These are phyloP conservation scores for Setipinna tenuifilis DNA, from an alignment of 2,797 vertebrate species.

Conservation along the genomic window DNA sequence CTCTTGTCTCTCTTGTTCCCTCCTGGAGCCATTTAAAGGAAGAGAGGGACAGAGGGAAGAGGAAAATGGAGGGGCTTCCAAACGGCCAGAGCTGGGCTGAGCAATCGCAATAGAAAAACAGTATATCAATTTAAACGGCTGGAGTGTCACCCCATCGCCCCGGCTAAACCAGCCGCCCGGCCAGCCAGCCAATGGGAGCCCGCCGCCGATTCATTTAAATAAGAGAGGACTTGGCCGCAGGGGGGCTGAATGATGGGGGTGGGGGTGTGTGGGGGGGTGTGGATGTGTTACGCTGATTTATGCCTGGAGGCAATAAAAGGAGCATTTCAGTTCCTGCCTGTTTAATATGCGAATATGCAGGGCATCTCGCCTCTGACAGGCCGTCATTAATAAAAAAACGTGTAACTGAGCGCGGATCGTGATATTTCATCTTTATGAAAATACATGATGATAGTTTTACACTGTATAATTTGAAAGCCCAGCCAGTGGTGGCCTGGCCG, in stretches of 20 bases:
- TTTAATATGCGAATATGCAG: slow-evolving; percentile 99
- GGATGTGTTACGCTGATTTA: slow-evolving; percentile 99
- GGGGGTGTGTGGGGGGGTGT: slow-evolving; percentile 80
- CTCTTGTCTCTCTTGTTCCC: background rate
- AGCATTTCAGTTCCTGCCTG: slow-evolving; percentile 95
- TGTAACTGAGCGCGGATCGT: slow-evolving; percentile 90
- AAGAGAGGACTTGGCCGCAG: slow-evolving; percentile 85
- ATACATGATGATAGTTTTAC: slow-evolving; percentile 99
- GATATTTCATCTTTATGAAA: slow-evolving; percentile 99
- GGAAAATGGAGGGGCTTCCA: slow-evolving; percentile 40
- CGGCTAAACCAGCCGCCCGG: slow-evolving; percentile 85
- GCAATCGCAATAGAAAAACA: slow-evolving; percentile 64
- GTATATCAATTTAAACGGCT: slow-evolving; percentile 66
- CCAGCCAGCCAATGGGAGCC: slow-evolving; percentile 87
- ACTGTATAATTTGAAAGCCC: slow-evolving; percentile 93
- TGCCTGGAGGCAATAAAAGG: slow-evolving; percentile 98
- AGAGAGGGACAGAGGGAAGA: slow-evolving; percentile 41
- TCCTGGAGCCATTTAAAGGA: slow-evolving; percentile 29
- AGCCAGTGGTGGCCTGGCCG: slow-evolving; percentile 81
- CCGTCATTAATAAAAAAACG: slow-evolving; percentile 98
- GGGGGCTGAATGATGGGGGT: slow-evolving; percentile 90
- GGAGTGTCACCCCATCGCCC: slow-evolving; percentile 61
- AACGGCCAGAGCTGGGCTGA: slow-evolving; percentile 47
- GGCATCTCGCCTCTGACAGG: slow-evolving; percentile 98
- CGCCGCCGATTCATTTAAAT: slow-evolving; percentile 94